Conservation (phyloP, 2,113 vertebrate genomes). For the Mesocricetus auratus region DNA sequence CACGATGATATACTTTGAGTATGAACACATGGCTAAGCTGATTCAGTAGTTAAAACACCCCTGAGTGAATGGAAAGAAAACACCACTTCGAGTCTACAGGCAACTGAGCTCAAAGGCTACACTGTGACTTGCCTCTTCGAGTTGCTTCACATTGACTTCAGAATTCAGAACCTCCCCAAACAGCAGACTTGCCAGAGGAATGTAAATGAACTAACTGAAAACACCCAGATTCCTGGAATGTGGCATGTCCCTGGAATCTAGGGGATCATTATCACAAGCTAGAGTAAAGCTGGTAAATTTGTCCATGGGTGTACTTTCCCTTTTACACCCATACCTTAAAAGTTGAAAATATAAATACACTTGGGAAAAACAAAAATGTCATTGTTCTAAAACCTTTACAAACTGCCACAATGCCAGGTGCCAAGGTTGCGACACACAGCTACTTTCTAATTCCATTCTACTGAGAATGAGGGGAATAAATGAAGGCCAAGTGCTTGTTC, state of each 20-base stretch:
- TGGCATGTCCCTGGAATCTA: background rate
- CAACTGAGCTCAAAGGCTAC: background rate
- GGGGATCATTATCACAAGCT: background rate
- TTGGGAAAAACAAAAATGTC: background rate
- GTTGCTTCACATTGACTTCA: background rate
- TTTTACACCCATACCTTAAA: slow-evolving; percentile 12
- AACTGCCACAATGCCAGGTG: background rate
- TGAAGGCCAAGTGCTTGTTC: background rate
- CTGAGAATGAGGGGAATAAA: background rate
- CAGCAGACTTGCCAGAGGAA: background rate
- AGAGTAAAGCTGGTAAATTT: slow-evolving; percentile 12
- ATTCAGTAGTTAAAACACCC: background rate
- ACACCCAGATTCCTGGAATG: background rate
- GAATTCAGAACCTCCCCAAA: background rate
- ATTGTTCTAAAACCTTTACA: background rate
- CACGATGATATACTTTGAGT: background rate
- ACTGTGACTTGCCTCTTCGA: background rate
- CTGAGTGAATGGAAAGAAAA: background rate
- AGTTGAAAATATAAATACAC: slow-evolving; percentile 2
- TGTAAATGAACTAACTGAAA: slow-evolving; percentile 25
- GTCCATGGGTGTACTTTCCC: background rate
- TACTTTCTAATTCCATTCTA: background rate
- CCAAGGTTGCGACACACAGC: background rate
- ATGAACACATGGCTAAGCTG: background rate
- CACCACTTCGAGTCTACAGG: background rate